Evolutionary conservation across 2,888 invertebrate species (phyloP), one percentile per base, ranked within the genome.

Genomic region (Eupithecia inturbata): DNA sequence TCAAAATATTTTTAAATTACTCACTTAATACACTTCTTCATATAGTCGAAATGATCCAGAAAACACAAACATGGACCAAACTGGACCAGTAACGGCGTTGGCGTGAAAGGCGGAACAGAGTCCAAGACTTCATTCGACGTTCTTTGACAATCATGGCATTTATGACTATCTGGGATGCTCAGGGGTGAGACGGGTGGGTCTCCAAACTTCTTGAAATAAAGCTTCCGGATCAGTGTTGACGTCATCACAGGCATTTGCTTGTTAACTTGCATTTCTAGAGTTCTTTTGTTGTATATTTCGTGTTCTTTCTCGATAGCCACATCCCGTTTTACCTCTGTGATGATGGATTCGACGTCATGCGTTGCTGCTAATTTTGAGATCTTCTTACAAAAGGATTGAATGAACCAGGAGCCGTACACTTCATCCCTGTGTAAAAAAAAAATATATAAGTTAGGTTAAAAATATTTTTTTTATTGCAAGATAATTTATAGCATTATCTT

Each of bases 341-440:
- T 79, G 14, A 93, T 93, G 0, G 91, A 86, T 75, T 89, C 89
- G 0, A 93, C 72, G 68, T 93, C 92, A 1, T 84, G 79, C 0
- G 82, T 83, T 0, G 79, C 45, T 0, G 90, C 83, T 4, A 89
- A 77, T 26, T 84, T 71, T 7, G 87, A 80, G 31, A 93, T 91
- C 76, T 91, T 89, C 12, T 78, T 80, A 79, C 93, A 93, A 0
- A 93, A 81, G 0, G 89, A 85, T 70, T 93, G 93, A 16, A 93
- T 89, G 75, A 93, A 89, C 93, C 93, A 93, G 2, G 92, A 87
- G 9, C 93, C 93, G 57, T 82, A n/a, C 1, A 71, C 28, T 69
- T 78, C 78, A 70, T 81, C 64, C 41, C 79, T 78, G 73, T 45
- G n/a, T n/a, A n/a, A n/a, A n/a, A n/a, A n/a, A n/a, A 77, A 77